These are phyloP conservation scores for Philereme transversata DNA, from an alignment of 2,888 invertebrate genomes.

Conservation along the genomic window DNA sequence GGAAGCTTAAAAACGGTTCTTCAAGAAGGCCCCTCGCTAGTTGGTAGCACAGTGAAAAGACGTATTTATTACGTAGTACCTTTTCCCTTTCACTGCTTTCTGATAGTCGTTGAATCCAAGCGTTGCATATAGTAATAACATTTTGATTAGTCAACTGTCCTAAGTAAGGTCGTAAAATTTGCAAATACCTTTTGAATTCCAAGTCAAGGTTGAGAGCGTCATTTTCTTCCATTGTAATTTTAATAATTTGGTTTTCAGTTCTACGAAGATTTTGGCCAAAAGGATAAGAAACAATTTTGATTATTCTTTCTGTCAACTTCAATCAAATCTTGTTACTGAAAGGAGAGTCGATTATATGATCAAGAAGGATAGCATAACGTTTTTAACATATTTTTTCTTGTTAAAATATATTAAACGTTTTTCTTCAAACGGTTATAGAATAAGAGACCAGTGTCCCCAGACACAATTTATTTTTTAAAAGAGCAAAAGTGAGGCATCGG, in stretches of 20 bases:
- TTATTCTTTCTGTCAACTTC: neutral
- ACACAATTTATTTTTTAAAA: too few relatives aligned
- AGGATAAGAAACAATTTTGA: too few relatives aligned
- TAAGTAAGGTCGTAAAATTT: slow-evolving; percentile 67
- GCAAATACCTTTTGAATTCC: slow-evolving; percentile 69
- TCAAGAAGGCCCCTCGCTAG: slow-evolving; percentile 64
- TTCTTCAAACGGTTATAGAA: too few relatives aligned
- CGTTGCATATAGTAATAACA: slow-evolving; percentile 62
- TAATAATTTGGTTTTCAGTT: slow-evolving; percentile 1
- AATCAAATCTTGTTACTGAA: neutral
- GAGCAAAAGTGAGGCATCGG: too few relatives aligned
- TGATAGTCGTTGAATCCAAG: slow-evolving; percentile 71
- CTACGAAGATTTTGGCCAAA: neutral
- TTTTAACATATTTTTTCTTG: too few relatives aligned
- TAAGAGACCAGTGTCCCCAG: too few relatives aligned
- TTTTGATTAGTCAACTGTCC: slow-evolving; percentile 58
- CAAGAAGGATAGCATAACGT: too few relatives aligned
- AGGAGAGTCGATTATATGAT: neutral
- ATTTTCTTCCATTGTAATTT: slow-evolving; percentile 56
- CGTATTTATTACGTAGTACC: slow-evolving; percentile 64
- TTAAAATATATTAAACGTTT: too few relatives aligned
- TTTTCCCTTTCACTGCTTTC: slow-evolving; percentile 60
- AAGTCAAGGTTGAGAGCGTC: slow-evolving; percentile 55
- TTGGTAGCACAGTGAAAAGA: slow-evolving; percentile 70
- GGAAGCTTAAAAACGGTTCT: slow-evolving; percentile 60